Conservation (phyloP, 2,113 vertebrate species). For the Ochotona princeps region DNA sequence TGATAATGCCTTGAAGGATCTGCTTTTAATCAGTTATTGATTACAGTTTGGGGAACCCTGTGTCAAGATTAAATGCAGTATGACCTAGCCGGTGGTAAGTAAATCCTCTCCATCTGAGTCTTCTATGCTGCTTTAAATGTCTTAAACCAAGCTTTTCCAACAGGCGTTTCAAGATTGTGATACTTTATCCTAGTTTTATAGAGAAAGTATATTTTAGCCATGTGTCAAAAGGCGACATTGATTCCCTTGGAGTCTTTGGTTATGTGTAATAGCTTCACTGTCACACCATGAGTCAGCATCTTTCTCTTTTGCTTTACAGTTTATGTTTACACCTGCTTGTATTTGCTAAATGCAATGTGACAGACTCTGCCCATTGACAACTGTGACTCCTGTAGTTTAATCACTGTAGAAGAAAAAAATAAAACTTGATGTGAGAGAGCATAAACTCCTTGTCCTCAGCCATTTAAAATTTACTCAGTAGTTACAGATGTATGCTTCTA, state of each 20-base stretch:
- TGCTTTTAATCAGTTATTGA: conserved; percentile 75
- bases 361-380: conserved; percentile 38
- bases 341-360: conserved; percentile 68
- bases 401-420: conserved; percentile 62
- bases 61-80: conserved; percentile 64
- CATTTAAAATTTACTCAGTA: conserved; percentile 5
- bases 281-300: conserved; percentile 78
- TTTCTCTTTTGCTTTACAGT: conserved; percentile 75
- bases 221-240: conserved; percentile 50
- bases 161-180: conserved; percentile 59
- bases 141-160: conserved; percentile 65
- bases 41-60: conserved; percentile 57
- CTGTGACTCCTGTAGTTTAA: conserved; percentile 71
- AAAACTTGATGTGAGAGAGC: conserved; percentile 17
- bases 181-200: conserved; percentile 44
- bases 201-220: conserved; percentile 69
- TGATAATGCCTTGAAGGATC: conserved; percentile 64
- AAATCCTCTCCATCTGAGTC: conserved; percentile 56
- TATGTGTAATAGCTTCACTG: conserved; percentile 77
- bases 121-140: conserved; percentile 64
- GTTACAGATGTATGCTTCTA: background rate
- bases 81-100: conserved; percentile 83
- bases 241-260: conserved; percentile 74
- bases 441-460: conserved; percentile 52
- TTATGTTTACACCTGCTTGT: conserved; percentile 77